Base-by-base conservation (phyloP, 2,113 vertebrate genomes). In the Halichoerus grypus region DNA sequence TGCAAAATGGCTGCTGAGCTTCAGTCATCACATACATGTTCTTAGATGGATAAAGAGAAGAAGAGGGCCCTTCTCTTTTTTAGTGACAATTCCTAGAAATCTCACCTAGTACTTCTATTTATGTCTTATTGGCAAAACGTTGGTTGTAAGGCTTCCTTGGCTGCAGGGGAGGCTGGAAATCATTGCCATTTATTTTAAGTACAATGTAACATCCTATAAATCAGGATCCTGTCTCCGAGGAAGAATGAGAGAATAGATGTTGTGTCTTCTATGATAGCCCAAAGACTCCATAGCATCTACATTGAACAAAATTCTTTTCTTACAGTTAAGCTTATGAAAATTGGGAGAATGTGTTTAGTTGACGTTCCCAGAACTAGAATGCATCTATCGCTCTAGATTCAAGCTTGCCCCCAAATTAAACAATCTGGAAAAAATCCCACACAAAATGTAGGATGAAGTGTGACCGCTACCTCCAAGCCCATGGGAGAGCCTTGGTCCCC, bases 251-350 rank as follows among this genome's bases (percentile, higher is more conserved):
- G 67, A 92, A 85, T 15, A 21, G 19, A 59, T 65, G 10, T 46
- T 61, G 7, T 46, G 0, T 77, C 28, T 21, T 2, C 59, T 61
- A 14, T 61, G 26, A 90, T 59, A 42, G 26, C 12, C 39, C 57
- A 82, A 7, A 87, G 74, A 74, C 55, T 33, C 13, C 18, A 85
- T 1, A 61, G 36, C 36, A 91, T 42, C 46, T 67, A 16, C 49
- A 76, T 61, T 77, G 67, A 42, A 91, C 4, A 86, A 72, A 72
- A 94, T 51, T 57, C 36, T 91, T 82, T 85, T 86, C 88, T 94
- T 92, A 76, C 11, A 3, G 3, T 91, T 82, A 88, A 63, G n/a
- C 93, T 79, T 65, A 91, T 22, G 59, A 95, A 95, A 83, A 82
- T 19, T 82, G 36, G 39, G n/a, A 95, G 65, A 84, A 79, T 74